These are phyloP conservation scores for Aphis craccivora DNA, from an alignment of 1,140 invertebrate genomes.

Conservation along the genomic window DNA sequence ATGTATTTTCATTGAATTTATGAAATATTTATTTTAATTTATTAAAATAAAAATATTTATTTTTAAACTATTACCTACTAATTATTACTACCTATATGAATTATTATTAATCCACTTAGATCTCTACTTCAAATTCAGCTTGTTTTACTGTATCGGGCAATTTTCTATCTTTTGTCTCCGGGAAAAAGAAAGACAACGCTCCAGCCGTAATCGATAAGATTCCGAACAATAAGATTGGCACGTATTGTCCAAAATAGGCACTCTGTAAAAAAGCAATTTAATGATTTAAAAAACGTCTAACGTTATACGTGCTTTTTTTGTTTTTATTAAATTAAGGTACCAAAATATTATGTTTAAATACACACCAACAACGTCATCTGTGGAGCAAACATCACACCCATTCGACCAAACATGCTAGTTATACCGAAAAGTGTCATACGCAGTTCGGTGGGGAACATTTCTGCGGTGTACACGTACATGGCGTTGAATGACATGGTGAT, in stretches of 20 bases:
- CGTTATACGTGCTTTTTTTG: neutral
- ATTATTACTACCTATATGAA: neutral
- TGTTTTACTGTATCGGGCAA: conserved; percentile 76
- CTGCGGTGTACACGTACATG: conserved; percentile 76
- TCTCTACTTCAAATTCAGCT: conserved; percentile 65
- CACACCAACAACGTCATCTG: conserved; percentile 73
- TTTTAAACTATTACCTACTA: neutral
- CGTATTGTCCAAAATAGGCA: conserved; percentile 1
- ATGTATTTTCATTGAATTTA: neutral
- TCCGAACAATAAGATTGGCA: conserved; percentile 72
- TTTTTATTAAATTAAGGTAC: neutral
- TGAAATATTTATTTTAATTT: no score
- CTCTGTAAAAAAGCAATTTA: neutral
- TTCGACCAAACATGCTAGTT: conserved; percentile 75
- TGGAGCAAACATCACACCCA: conserved; percentile 74
- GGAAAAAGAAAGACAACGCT: conserved; percentile 71
- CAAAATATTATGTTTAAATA: neutral
- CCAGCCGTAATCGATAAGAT: conserved; percentile 71
- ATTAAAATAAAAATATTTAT: neutral
- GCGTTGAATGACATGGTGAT: conserved; percentile 75
- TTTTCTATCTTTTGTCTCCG: conserved; percentile 73
- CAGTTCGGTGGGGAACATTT: conserved; percentile 76
- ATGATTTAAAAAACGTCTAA: neutral
- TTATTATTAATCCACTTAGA: neutral
- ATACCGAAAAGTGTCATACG: conserved; percentile 72